These are phyloP conservation scores for Amia ocellicauda DNA, from an alignment of 2,113 vertebrate species.

Conservation along the genomic window DNA sequence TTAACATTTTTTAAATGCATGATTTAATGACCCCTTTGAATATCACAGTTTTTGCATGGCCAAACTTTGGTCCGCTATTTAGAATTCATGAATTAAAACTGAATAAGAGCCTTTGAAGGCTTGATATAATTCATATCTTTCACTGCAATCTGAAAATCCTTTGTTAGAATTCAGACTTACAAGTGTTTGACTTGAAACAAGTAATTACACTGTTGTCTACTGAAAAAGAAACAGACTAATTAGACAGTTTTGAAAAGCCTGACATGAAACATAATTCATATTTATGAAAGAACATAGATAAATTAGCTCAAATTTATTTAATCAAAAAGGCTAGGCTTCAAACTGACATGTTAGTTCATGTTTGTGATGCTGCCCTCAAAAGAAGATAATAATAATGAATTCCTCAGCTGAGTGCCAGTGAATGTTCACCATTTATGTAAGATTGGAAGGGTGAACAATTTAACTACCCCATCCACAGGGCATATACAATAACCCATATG, in stretches of 20 bases:
- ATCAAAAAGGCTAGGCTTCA: not conserved
- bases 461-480: no score
- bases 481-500: no score
- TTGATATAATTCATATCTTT: slow-evolving; percentile 18
- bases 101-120: slow-evolving; percentile 23
- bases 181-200: slow-evolving; percentile 16
- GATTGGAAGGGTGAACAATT: no score
- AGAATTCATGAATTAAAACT: slow-evolving; percentile 15
- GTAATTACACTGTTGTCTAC: not conserved
- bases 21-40: slow-evolving; percentile 13
- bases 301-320: not conserved
- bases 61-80: slow-evolving; percentile 16
- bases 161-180: slow-evolving; percentile 19
- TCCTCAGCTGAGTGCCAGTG: no score
- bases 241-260: slow-evolving; percentile 23
- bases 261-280: slow-evolving; percentile 8
- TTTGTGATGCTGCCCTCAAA: not conserved
- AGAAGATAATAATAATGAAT: slow-evolving; percentile 13
- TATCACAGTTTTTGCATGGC: slow-evolving; percentile 8
- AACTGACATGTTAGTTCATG: not conserved
- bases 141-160: slow-evolving; percentile 26
- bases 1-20: not conserved
- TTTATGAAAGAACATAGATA: not conserved
- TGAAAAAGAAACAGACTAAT: slow-evolving; percentile 33
- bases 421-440: no score